Conservation (phyloP, 2,888 invertebrate genomes). For the Pseudoips prasinana region DNA sequence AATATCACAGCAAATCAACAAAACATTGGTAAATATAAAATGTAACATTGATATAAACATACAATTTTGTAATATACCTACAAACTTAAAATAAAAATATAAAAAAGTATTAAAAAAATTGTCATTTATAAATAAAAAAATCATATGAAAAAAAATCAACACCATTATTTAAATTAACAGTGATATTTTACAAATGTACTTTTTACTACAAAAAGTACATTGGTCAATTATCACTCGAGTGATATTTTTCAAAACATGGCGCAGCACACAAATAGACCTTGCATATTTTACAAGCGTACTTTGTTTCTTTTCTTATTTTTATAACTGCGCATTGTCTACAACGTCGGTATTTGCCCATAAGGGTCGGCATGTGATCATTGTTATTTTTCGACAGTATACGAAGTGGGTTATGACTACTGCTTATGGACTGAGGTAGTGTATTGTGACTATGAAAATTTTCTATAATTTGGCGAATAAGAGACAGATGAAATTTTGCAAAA, state of each 20-base stretch:
- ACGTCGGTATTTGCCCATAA: constrained; percentile 10
- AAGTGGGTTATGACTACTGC: constrained; percentile 11
- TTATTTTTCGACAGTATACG: constrained; percentile 10
- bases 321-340: constrained; percentile 16
- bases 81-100: constrained; percentile 9
- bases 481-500: constrained; percentile 14
- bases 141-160: constrained; percentile 9
- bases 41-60: constrained; percentile 11
- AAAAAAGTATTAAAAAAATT: constrained; percentile 9
- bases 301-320: constrained; percentile 16
- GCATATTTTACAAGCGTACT: constrained; percentile 14
- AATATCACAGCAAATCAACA: constrained; percentile 11
- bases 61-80: constrained; percentile 11
- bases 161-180: constrained; percentile 11
- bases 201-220: constrained; percentile 9
- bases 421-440: constrained; percentile 6
- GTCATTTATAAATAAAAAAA: constrained; percentile 11
- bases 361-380: constrained; percentile 13
- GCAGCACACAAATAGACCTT: constrained; percentile 18
- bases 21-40: constrained; percentile 9
- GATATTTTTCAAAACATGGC: constrained; percentile 12
- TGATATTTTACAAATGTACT: constrained; percentile 9
- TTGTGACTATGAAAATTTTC: constrained; percentile 13
- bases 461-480: constrained; percentile 15
- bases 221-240: constrained; percentile 9